Evolutionary conservation across 1,140 invertebrate species (phyloP), one percentile per base, ranked within the genome.

Genomic region (Drosophila tristis): DNA sequence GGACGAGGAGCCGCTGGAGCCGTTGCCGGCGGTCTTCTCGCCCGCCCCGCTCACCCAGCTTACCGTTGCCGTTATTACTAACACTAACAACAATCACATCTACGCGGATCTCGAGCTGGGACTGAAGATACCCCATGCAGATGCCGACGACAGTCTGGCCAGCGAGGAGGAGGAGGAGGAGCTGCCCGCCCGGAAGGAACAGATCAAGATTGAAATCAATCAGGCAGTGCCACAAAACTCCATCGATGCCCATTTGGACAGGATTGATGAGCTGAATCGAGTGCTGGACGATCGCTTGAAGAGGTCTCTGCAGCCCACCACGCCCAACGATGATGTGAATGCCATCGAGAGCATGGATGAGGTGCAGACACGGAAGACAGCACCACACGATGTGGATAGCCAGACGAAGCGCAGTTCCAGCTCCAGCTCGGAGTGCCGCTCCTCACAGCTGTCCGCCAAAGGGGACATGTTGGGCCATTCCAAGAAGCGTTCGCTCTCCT

Each of bases 1-100:
- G 63, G 78, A 73, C 29, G 67, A 78, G 56, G 67, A 73, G 43
- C 72, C 72, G 29, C 31, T 60, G 57, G 48, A 47, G 42, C 67
- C 57, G 35, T 70, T 78, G 64, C 53, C 60, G 6, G 54, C 7
- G 39, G 29, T 25, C 16, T 35, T 23, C 59, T 62, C 70, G 39
- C 54, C 62, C 57, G 51, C 59, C 43, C 67, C 76, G 45, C 59
- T 72, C 23, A 58, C 51, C 50, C 59, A 77, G 60, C 51, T 74
- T 62, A 80, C 58, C 16, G 54, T 45, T 39, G 48, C 76, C 63
- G 78, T 68, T 48, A 58, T 67, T 74, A 87, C 86, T 90, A 90
- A 85, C 64, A 89, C 80, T 68, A 91, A 89, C 64, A 91, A 82
- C 70, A 91, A 82, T 67, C 86, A 92, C 56, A 91, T 92, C 16